Percentiles rank a stretch among this genome's conserved stretches.
Conservation (phyloP, 2,113 vertebrate genomes). For the Cranoglanis bouderius region DNA sequence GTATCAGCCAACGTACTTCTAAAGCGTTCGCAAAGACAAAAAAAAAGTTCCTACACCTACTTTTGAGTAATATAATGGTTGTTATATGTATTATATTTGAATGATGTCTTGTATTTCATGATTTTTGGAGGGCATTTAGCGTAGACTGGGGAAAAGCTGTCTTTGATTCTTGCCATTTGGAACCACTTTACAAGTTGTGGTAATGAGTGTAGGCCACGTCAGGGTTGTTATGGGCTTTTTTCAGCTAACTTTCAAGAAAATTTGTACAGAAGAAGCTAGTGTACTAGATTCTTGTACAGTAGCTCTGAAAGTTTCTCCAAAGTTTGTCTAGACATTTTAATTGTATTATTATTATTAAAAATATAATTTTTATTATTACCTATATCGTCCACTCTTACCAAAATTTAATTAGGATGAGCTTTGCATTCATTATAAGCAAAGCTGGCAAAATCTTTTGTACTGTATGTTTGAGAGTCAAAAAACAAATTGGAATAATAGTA, state of each 20-base stretch:
- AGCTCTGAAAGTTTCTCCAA: not conserved
- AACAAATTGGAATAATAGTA: conserved; percentile 43
- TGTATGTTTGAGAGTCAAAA: not conserved
- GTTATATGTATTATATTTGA: conserved; percentile 34
- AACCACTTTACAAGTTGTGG: conserved; percentile 13
- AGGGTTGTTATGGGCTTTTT: not conserved
- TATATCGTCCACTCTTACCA: not conserved
- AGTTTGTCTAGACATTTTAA: not conserved
- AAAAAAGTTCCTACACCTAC: not conserved
- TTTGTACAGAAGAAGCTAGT: not conserved
- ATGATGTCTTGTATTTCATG: conserved; percentile 36
- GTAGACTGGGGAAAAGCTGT: conserved; percentile 2
- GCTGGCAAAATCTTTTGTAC: not conserved
- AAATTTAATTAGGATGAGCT: not conserved
- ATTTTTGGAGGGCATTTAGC: conserved; percentile 35
- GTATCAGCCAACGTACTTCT: conserved; percentile 22
- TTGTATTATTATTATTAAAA: not conserved
- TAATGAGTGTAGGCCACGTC: conserved; percentile 5
- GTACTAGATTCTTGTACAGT: too few relatives aligned
- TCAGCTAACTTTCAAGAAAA: not conserved
- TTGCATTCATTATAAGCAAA: not conserved
- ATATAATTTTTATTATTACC: not conserved
- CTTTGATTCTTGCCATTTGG: conserved; percentile 26
- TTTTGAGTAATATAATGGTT: conserved; percentile 21
- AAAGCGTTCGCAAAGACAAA: not conserved